Percentiles rank a stretch among this genome's conserved stretches.
phyloP scores from a whole-genome alignment of 2,888 invertebrate species.

The Tipula vernalis region DNA sequence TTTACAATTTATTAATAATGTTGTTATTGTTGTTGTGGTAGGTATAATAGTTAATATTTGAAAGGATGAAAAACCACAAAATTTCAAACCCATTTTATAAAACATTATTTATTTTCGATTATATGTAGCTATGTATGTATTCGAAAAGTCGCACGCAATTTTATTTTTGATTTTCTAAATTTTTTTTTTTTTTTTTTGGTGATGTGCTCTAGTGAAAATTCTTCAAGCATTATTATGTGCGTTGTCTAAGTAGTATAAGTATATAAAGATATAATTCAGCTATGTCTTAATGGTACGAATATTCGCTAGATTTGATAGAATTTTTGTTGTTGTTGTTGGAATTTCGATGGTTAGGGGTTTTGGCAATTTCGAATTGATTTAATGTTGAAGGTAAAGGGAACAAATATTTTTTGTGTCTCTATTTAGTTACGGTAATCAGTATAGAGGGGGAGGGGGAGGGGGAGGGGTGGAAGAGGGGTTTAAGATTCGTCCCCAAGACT shows the following conservation, averaged over 20 bases:
- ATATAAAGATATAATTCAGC: background rate
- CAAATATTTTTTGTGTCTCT: background rate
- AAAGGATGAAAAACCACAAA: background rate
- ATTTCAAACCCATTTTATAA: background rate
- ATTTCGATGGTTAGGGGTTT: background rate
- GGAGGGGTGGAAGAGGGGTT: too few relatives aligned
- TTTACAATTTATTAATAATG: background rate
- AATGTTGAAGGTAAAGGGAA: background rate
- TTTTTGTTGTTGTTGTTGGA: background rate
- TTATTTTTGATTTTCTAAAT: background rate
- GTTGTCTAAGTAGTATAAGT: background rate
- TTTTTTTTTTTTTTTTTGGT: background rate
- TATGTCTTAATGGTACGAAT: background rate
- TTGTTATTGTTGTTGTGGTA: background rate
- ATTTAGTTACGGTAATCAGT: background rate
- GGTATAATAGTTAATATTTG: background rate
- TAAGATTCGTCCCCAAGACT: too few relatives aligned
- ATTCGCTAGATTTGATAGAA: background rate
- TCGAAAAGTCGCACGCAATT: background rate
- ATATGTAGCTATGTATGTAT: background rate
- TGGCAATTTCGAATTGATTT: background rate
- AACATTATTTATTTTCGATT: background rate
- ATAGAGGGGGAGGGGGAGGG: background rate
- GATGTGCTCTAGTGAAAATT: background rate
- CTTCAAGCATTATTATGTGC: background rate